These are phyloP conservation scores for Tiliacea citrago DNA, from an alignment of 2,888 invertebrate species.

Conservation along the genomic window DNA sequence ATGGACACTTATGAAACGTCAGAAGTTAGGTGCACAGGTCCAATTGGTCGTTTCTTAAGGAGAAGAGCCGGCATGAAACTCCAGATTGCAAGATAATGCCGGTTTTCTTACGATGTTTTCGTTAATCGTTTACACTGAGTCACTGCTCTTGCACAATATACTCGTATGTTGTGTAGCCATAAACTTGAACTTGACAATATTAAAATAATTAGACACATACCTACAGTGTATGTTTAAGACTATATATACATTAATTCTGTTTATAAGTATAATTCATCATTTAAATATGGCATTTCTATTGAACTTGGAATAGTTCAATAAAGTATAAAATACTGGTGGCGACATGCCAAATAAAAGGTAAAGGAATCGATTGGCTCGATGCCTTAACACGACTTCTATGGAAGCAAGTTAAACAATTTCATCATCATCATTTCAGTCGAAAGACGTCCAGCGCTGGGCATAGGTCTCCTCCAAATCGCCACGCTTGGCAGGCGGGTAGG, in stretches of 20 bases:
- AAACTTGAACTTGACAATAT: slow-evolving; percentile 6
- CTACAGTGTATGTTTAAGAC: no score
- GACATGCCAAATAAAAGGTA: slow-evolving; percentile 30
- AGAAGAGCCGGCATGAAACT: no score
- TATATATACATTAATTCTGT: neutral
- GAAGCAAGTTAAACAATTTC: slow-evolving; percentile 31
- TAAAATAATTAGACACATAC: neutral
- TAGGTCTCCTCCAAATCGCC: no score
- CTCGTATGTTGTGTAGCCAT: neutral
- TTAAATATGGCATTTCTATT: slow-evolving; percentile 31
- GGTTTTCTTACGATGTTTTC: neutral
- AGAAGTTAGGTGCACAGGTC: no score
- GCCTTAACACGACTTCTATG: slow-evolving; percentile 8
- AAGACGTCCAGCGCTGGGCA: no score
- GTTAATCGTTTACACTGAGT: neutral
- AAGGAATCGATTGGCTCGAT: slow-evolving; percentile 18
- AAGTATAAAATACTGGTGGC: slow-evolving; percentile 13
- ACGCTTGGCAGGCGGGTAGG: no score
- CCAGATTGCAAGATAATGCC: no score
- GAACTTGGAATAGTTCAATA: slow-evolving; percentile 10
- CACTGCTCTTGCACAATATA: neutral
- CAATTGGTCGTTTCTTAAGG: no score
- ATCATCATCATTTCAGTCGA: no score
- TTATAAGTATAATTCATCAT: neutral
- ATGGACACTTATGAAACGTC: no score